Conservation (phyloP, 2,888 invertebrate species). For the Eulithis testata region DNA sequence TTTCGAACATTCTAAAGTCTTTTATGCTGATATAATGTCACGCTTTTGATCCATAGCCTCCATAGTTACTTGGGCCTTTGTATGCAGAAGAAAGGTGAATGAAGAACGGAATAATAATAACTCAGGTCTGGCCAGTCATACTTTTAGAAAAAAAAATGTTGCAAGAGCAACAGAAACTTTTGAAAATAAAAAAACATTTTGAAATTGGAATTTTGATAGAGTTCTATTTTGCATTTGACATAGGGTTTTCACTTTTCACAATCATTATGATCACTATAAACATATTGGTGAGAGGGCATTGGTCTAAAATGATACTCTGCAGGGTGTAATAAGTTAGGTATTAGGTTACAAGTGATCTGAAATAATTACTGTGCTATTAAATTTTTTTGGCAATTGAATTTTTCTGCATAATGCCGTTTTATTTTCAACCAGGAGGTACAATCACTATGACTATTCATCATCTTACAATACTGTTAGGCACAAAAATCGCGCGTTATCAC, state of each 20-base stretch:
- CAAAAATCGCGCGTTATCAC: slow-evolving; percentile 36
- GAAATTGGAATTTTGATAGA: not conserved
- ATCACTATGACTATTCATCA: no score
- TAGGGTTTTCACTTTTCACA: not conserved
- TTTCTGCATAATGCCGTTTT: no score
- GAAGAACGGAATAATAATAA: slow-evolving; percentile 78
- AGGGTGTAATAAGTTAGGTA: no score
- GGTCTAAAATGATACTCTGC: no score
- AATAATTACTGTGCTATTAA: no score
- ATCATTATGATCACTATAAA: no score
- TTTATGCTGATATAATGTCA: slow-evolving; percentile 77
- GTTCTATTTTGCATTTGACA: not conserved
- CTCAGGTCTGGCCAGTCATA: slow-evolving; percentile 71
- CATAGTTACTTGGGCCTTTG: slow-evolving; percentile 72
- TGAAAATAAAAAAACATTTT: slow-evolving; percentile 54
- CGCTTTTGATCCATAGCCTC: slow-evolving; percentile 70
- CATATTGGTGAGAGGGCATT: no score
- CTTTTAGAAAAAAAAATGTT: slow-evolving; percentile 58
- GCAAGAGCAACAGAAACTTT: slow-evolving; percentile 66
- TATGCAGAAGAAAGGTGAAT: slow-evolving; percentile 78
- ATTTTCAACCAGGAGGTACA: no score
- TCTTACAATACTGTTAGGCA: slow-evolving; percentile 13
- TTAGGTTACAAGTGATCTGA: no score
- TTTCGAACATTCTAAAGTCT: slow-evolving; percentile 71
- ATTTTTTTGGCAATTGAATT: no score